Evolutionary conservation across 2,797 vertebrate genomes (phyloP), one percentile per base, ranked within the genome.

Genomic region (Enteromius fasciolatus): DNA sequence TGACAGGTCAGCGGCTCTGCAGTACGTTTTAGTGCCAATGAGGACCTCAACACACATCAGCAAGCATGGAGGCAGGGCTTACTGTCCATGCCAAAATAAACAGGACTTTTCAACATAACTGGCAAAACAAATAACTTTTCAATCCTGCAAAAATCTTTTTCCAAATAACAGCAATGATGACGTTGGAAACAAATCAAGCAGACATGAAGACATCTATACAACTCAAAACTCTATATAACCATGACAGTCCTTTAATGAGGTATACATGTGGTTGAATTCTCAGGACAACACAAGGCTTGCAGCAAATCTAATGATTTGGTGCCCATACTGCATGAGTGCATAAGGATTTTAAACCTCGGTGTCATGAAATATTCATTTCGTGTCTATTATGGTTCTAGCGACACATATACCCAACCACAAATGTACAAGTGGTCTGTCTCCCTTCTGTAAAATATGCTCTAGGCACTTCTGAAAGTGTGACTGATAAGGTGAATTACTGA

Each of bases 1-100:
- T 82, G 80, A 48, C 23, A 28, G 68, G 75, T 76, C 81, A 88
- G 84, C 81, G 78, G 57, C 82, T 81, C 82, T 66, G 78, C 64
- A 76, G 11, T 74, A 63, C 4, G 7, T 63, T 85, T 83, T 50
- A 81, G 57, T 83, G 50, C 85, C 44, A 83, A 52, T 28, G 61
- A 82, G 76, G 31, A 54, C 75, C 83, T 87, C 77, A 81, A 69
- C 78, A 50, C 48, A 79, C 80, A 79, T 61, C 74, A 81, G 70
- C 57, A 78, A 70, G 68, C 77, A 84, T 9, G 63, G 85, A 82
- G 75, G 44, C 48, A 74, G 50, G 69, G 44, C 52, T 67, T 78
- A 54, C 28, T 52, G 78, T 48, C 66, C 28, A 76, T 64, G 52
- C 69, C 74, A 81, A 84, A 46, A 70, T 39, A 74, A 73, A 68